These are phyloP conservation scores for Pangasianodon gigas DNA, from an alignment of 2,113 vertebrate genomes.

Conservation along the genomic window DNA sequence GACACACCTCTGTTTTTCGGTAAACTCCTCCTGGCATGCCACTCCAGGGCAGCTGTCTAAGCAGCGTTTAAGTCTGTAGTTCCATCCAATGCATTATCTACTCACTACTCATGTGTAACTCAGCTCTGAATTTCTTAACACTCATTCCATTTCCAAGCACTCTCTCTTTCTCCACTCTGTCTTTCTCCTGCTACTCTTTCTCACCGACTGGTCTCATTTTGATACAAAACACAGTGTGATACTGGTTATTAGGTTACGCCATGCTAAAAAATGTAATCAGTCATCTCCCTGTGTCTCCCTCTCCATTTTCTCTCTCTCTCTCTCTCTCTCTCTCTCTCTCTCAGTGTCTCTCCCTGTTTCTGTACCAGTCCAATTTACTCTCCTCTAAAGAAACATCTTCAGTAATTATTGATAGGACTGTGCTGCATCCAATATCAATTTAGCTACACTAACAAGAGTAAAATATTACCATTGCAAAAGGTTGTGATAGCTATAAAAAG, in stretches of 20 bases:
- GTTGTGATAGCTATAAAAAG: not conserved
- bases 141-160: not conserved
- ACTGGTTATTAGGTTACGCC: conserved; percentile 49
- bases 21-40: not conserved
- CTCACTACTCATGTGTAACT: not conserved
- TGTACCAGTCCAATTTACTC: not conserved
- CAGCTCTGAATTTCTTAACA: not conserved
- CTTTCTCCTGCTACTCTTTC: conserved; percentile 15
- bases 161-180: not conserved
- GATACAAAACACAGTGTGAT: conserved; percentile 44
- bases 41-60: not conserved
- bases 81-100: not conserved
- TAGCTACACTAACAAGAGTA: conserved; percentile 1
- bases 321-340: conserved; percentile 44
- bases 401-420: conserved; percentile 22
- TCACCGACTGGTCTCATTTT: conserved; percentile 29
- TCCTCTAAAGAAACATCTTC: conserved; percentile 13
- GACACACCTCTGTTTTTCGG: not conserved
- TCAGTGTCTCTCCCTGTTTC: conserved; percentile 3
- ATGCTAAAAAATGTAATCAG: conserved; percentile 57
- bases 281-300: conserved; percentile 25
- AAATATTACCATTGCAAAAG: not conserved
- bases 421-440: not conserved
- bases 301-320: conserved; percentile 7
- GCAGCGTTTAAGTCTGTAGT: not conserved